Base-by-base conservation (phyloP, 1,140 invertebrate genomes). In the Riptortus pedestris region DNA sequence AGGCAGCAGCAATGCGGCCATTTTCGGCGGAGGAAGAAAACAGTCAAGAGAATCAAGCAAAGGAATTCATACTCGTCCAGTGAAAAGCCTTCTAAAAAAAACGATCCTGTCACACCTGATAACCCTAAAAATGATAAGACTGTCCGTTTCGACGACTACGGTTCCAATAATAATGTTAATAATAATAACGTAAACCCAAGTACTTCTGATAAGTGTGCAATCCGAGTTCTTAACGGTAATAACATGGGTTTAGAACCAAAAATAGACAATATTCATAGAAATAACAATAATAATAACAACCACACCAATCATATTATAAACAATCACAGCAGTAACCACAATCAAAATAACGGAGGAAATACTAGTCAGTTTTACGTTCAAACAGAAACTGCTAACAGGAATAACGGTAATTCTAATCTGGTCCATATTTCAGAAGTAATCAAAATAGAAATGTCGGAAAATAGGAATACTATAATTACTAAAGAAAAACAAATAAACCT, bases 401-500 rank as follows among this genome's bases (percentile, higher is more conserved):
- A 38, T 38, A 33, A 59, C 11, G 18, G 20, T 22, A 58, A 64
- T 20, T 24, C 33, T 28, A 64, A 55, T 45, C 28, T 43, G 18
- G 52, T 64, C 1, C 63, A 64, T 12, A 64, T 64, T 20, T 64
- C 63, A 2, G 63, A 64, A 59, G 38, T 64, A 0, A 64, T 64
- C 29, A 64, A 64, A 59, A 64, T 64, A 16, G 63, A 64, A 59
- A 58, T 64, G 52, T 64, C 63, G 18, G 38, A 64, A 22, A 55
- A 64, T 27, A 47, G 45, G 16, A 64, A 38, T 28, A 59, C 63
- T 1, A 26, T 64, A 16, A 64, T 64, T n/a, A 64, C 63, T 5
- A 64, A 64, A 48, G 63, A 64, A 47, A 64, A 64, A 47, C 63
- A 64, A 26, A 59, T 64, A 22, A 33, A 64, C 43, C 47, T 64